A percentile compares a stretch with the other conserved stretches of the same genome.
Conservation (phyloP, 2,113 vertebrate genomes). For the Rhineura floridana region DNA sequence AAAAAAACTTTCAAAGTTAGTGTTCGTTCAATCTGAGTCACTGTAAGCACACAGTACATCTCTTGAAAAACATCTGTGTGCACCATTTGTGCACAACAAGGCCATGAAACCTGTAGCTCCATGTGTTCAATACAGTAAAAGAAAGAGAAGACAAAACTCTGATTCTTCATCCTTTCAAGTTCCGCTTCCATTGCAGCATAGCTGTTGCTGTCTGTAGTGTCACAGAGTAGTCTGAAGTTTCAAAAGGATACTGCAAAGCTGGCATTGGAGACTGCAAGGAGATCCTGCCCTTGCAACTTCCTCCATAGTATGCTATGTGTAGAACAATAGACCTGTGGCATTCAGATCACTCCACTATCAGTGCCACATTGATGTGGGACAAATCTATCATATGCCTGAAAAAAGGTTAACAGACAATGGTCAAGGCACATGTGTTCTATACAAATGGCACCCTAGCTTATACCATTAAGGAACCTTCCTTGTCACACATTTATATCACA, state of each 20-base stretch:
- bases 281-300: constrained; percentile 33
- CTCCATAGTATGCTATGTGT: constrained; percentile 43
- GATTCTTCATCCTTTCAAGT: constrained; percentile 53
- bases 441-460: not conserved
- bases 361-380: constrained; percentile 97
- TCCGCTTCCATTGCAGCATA: constrained; percentile 50
- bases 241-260: constrained; percentile 29
- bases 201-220: constrained; percentile 34
- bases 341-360: constrained; percentile 89
- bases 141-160: constrained; percentile 56
- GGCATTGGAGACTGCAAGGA: constrained; percentile 27
- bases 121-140: constrained; percentile 53
- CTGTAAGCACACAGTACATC: constrained; percentile 60
- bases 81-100: constrained; percentile 63
- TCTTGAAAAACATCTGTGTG: constrained; percentile 70
- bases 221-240: constrained; percentile 39
- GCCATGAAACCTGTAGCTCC: constrained; percentile 63
- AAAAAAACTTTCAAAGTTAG: constrained; percentile 53
- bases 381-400: constrained; percentile 98
- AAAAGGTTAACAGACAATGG: not conserved
- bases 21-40: constrained; percentile 65
- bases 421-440: not conserved
- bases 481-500: not conserved
- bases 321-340: constrained; percentile 25
- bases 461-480: not conserved